Evolutionary conservation across 2,797 vertebrate species (phyloP).

Genomic region (Nyctalus aviator): DNA sequence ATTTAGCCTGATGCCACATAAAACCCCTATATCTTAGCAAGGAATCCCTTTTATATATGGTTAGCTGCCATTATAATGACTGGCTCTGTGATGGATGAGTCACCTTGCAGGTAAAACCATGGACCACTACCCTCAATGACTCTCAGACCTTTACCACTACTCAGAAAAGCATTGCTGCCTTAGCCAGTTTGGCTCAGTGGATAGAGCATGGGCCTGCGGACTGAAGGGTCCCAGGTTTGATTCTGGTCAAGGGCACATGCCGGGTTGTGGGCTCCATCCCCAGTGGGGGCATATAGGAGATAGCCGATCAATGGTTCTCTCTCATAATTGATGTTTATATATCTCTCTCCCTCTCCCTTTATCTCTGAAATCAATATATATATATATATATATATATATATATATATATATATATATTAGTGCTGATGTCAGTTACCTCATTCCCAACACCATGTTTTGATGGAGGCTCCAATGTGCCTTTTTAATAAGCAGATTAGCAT

Average conservation of each 20-base stretch:
- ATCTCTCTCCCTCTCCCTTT: too few relatives aligned
- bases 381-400: too few relatives aligned
- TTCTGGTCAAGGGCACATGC: too few relatives aligned
- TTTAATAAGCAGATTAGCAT: background rate
- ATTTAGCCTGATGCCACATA: background rate
- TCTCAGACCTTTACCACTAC: background rate
- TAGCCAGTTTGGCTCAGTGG: too few relatives aligned
- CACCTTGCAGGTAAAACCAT: background rate
- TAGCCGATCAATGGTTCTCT: too few relatives aligned
- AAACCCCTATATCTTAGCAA: background rate
- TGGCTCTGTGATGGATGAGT: background rate
- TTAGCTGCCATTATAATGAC: conserved; percentile 8
- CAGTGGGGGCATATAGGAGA: too few relatives aligned
- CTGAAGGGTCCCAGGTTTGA: too few relatives aligned
- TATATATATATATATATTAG: too few relatives aligned
- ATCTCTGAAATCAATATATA: too few relatives aligned
- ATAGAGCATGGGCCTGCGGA: too few relatives aligned
- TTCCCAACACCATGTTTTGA: background rate
- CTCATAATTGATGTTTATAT: too few relatives aligned
- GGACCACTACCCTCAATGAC: background rate
- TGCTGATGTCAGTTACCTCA: background rate
- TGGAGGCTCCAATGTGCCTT: background rate
- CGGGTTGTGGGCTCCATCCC: too few relatives aligned
- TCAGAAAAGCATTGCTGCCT: background rate
- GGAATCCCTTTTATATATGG: conserved; percentile 12